A percentile compares a stretch with the other conserved stretches of the same genome.
These are phyloP conservation scores for Eufriesea mexicana DNA, from an alignment of 1,140 invertebrate species.

Conservation along the genomic window DNA sequence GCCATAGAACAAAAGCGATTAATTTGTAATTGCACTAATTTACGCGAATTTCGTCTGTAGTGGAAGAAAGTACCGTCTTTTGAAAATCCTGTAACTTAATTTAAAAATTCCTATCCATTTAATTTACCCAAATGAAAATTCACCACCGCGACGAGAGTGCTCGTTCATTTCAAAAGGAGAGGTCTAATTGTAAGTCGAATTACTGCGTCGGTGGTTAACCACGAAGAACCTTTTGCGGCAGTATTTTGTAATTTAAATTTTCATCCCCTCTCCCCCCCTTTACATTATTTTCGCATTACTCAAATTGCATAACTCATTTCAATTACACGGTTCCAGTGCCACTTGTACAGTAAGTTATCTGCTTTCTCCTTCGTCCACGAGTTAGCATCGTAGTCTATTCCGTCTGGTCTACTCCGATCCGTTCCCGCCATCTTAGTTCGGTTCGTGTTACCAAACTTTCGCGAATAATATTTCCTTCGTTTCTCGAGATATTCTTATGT, in stretches of 20 bases:
- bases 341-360: neutral
- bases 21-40: too few species aligned
- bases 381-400: conserved; percentile 33
- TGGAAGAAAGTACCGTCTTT: too few species aligned
- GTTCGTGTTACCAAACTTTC: conserved; percentile 51
- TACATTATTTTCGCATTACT: conserved; percentile 31
- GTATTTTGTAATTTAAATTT: conserved; percentile 27
- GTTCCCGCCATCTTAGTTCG: conserved; percentile 11
- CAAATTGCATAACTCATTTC: conserved; percentile 37
- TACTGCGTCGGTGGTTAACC: neutral
- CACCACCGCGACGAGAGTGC: neutral
- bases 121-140: neutral
- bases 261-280: neutral
- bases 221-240: neutral
- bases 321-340: neutral
- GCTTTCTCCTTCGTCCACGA: conserved; percentile 34
- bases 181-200: conserved; percentile 4
- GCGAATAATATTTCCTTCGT: conserved; percentile 52
- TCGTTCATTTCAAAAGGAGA: neutral
- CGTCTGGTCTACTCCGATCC: conserved; percentile 38
- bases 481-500: conserved; percentile 52
- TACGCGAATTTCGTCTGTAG: too few species aligned
- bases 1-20: too few species aligned
- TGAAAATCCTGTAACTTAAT: neutral
- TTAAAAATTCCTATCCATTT: neutral